phyloP scores from a whole-genome alignment of 2,888 invertebrate species.

The Drosophila prolongata region DNA sequence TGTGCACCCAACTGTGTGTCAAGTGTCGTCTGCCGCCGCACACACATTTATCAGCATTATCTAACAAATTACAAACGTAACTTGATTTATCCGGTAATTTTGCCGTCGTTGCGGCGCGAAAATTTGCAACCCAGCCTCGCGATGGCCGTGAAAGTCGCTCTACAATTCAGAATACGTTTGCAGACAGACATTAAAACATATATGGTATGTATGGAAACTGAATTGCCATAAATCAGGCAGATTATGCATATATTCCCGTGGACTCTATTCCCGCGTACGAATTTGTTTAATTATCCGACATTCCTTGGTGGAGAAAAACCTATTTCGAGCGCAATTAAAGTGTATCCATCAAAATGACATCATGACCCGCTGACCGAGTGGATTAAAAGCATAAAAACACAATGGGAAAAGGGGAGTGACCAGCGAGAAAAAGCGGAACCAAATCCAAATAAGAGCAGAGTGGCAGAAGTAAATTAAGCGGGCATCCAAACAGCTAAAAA shows the following conservation, averaged over 20 bases:
- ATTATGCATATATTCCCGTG: constrained; percentile 16
- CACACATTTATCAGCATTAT: constrained; percentile 81
- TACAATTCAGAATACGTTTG: neutral
- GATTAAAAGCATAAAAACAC: constrained; percentile 21
- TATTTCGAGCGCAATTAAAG: constrained; percentile 59
- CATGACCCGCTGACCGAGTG: constrained; percentile 76
- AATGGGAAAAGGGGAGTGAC: constrained; percentile 26
- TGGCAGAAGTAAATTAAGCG: constrained; percentile 50
- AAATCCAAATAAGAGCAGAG: constrained; percentile 2
- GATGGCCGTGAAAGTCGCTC: constrained; percentile 69
- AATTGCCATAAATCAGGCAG: constrained; percentile 21
- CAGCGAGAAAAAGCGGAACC: constrained; percentile 16
- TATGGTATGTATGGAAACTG: neutral
- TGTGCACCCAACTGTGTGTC: constrained; percentile 66
- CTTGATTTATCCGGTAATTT: constrained; percentile 84
- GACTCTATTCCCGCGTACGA: constrained; percentile 3
- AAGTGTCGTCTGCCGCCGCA: constrained; percentile 38
- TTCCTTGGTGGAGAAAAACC: neutral
- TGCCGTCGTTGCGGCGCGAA: constrained; percentile 44
- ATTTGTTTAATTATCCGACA: constrained; percentile 35
- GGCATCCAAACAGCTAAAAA: constrained; percentile 55
- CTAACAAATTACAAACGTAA: constrained; percentile 82
- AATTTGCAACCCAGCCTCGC: constrained; percentile 47
- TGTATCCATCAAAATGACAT: constrained; percentile 73
- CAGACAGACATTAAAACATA: constrained; percentile 4